Evolutionary conservation across 2,113 vertebrate genomes (phyloP).

Genomic region (Xiphorhynchus elegans): DNA sequence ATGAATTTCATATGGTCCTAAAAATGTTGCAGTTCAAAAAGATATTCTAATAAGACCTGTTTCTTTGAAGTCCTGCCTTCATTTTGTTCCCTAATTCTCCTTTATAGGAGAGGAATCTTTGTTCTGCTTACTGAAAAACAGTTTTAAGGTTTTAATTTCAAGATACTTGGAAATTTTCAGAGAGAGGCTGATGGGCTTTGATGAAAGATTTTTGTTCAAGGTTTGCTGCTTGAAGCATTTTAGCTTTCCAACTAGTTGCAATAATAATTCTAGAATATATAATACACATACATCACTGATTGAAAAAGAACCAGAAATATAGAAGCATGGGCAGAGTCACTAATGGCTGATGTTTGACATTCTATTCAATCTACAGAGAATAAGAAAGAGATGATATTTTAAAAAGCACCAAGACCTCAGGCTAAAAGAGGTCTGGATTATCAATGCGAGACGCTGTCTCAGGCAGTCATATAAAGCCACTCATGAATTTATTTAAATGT

Average conservation of each 20-base stretch:
- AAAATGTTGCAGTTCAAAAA: constrained; percentile 22
- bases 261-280: neutral
- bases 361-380: neutral
- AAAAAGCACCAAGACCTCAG: neutral
- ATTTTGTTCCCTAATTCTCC: neutral
- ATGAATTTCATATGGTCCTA: neutral
- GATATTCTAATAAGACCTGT: neutral
- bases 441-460: neutral
- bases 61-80: constrained; percentile 5
- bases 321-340: neutral
- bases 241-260: neutral
- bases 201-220: neutral
- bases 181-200: neutral
- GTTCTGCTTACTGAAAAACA: neutral
- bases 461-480: neutral
- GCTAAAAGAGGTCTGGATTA: neutral
- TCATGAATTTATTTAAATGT: neutral
- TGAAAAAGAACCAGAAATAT: neutral
- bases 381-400: neutral
- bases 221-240: neutral
- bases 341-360: neutral
- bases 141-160: neutral
- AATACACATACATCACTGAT: neutral
- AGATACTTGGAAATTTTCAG: neutral
- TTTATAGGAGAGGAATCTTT: neutral